These are phyloP conservation scores for Heliconius sara DNA, from an alignment of 2,888 invertebrate species.

Conservation along the genomic window DNA sequence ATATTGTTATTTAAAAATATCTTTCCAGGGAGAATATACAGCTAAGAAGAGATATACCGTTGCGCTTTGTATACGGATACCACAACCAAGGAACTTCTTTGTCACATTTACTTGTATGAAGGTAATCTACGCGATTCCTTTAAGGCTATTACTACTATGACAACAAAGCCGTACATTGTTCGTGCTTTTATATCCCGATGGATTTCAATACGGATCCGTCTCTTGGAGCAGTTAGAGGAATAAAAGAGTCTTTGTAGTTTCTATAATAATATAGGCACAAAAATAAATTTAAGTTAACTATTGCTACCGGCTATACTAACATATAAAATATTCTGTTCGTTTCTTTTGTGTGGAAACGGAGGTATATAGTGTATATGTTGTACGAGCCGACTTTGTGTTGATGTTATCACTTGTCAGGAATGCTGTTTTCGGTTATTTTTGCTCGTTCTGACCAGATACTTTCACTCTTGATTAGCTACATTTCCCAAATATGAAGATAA, in stretches of 20 bases:
- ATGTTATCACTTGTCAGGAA: conserved; percentile 19
- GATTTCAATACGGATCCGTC: conserved; percentile 62
- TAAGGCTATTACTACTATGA: conserved; percentile 65
- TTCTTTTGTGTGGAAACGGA: conserved; percentile 7
- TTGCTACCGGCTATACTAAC: conserved; percentile 7
- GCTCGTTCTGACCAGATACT: not conserved
- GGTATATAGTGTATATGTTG: not conserved
- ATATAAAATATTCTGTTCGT: conserved; percentile 17
- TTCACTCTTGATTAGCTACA: conserved; percentile 18
- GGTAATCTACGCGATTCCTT: conserved; percentile 64
- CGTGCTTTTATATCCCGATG: conserved; percentile 54
- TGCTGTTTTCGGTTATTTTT: not conserved
- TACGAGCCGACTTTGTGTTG: conserved; percentile 8
- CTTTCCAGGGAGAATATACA: not conserved
- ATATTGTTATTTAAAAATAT: not conserved
- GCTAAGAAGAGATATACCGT: not conserved
- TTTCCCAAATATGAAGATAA: not conserved
- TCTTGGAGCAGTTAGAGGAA: conserved; percentile 56
- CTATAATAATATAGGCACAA: conserved; percentile 43
- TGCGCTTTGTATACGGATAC: conserved; percentile 11
- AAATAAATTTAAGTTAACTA: conserved; percentile 47
- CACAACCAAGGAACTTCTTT: conserved; percentile 58
- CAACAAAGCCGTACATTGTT: conserved; percentile 69
- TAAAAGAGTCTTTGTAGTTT: conserved; percentile 50
- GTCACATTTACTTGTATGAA: conserved; percentile 58